Percentiles rank a stretch among this genome's conserved stretches.
Evolutionary conservation across 2,888 invertebrate species (phyloP).

Genomic region (Drosophila testacea): DNA sequence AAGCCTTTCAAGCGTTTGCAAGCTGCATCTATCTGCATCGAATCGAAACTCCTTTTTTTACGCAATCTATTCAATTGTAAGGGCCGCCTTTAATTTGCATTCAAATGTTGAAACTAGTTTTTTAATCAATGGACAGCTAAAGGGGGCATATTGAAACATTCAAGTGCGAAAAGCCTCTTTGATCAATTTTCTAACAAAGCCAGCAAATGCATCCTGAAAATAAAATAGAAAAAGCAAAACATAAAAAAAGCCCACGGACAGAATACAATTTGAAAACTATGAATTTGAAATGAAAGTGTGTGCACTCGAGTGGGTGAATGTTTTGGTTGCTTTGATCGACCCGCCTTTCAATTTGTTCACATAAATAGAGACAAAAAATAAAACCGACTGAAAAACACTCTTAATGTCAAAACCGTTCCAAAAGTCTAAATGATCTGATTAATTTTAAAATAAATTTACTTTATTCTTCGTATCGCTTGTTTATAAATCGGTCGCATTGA

Average conservation of each 20-base stretch:
- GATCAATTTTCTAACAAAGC: slow-evolving; percentile 44
- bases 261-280: slow-evolving; percentile 28
- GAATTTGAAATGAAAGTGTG: slow-evolving; percentile 23
- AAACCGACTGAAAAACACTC: not conserved
- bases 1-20: not conserved
- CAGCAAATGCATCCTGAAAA: slow-evolving; percentile 11
- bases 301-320: slow-evolving; percentile 23
- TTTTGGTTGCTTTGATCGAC: slow-evolving; percentile 31
- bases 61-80: slow-evolving; percentile 8
- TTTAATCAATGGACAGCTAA: slow-evolving; percentile 47
- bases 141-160: slow-evolving; percentile 30
- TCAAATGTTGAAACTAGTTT: slow-evolving; percentile 29
- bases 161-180: slow-evolving; percentile 46
- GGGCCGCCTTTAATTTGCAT: slow-evolving; percentile 33
- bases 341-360: slow-evolving; percentile 26
- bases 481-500: no score
- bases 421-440: no score
- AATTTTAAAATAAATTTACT: no score
- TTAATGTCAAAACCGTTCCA: no score
- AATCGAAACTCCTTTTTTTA: slow-evolving; percentile 1
- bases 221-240: not conserved
- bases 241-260: slow-evolving; percentile 2
- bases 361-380: not conserved
- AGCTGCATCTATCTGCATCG: not conserved
- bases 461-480: no score